Conservation (phyloP, 2,888 invertebrate species). For the Ophion slaviceki region DNA sequence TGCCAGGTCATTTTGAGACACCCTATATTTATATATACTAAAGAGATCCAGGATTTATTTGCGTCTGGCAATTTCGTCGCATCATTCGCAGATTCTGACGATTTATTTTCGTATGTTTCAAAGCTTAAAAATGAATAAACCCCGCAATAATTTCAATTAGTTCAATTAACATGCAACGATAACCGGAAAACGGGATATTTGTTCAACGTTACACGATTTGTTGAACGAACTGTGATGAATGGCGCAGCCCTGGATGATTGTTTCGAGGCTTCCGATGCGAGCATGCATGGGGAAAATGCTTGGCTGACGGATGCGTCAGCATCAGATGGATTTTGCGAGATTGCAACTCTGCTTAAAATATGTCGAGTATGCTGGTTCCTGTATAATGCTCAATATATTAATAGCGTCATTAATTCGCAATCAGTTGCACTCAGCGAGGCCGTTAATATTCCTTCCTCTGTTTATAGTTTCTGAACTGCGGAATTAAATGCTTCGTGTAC, state of each 20-base stretch:
- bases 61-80: not conserved
- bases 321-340: conserved; percentile 27
- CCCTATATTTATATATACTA: too few relatives aligned
- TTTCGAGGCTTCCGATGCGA: not conserved
- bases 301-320: conserved; percentile 9
- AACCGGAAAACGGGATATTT: not conserved
- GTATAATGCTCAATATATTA: conserved; percentile 6
- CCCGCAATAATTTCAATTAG: not conserved
- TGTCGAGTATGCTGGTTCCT: conserved; percentile 8
- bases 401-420: conserved; percentile 16
- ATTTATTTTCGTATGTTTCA: too few relatives aligned
- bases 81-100: too few relatives aligned
- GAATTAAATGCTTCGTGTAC: not conserved
- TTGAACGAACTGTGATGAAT: not conserved
- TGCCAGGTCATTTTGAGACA: too few relatives aligned
- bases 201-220: not conserved
- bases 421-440: not conserved
- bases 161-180: not conserved
- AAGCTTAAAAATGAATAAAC: not conserved
- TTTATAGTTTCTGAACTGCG: conserved; percentile 4
- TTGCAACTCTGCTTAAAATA: conserved; percentile 25
- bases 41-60: not conserved
- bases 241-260: not conserved
- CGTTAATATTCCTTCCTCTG: conserved; percentile 21
- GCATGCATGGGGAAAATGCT: conserved; percentile 8